A percentile compares a stretch with the other conserved stretches of the same genome.
phyloP scores from a whole-genome alignment of 2,888 invertebrate species.

The Nasonovia ribisnigri region DNA sequence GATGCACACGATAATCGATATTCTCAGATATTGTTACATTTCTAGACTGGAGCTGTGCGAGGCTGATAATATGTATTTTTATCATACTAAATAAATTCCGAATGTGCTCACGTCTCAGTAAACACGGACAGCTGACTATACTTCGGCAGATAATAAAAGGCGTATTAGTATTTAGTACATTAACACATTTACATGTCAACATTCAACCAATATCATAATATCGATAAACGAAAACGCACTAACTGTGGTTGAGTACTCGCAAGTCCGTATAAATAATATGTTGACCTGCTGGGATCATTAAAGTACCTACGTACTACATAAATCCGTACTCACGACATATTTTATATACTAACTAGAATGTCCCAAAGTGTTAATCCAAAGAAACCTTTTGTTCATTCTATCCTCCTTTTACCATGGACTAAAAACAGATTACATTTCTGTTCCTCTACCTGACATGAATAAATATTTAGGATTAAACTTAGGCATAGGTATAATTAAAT shows the following conservation, averaged over 20 bases:
- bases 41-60: not conserved
- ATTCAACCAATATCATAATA: not conserved
- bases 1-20: not conserved
- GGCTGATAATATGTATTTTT: not conserved
- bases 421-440: not conserved
- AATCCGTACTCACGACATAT: not conserved
- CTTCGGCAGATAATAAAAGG: not conserved
- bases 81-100: not conserved
- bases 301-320: not conserved
- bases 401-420: too few species aligned
- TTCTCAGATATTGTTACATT: not conserved
- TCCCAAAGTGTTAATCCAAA: not conserved
- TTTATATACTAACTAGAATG: not conserved
- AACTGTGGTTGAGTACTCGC: not conserved
- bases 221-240: not conserved
- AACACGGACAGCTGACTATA: not conserved
- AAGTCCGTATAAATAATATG: not conserved
- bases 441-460: not conserved
- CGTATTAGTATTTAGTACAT: not conserved
- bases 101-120: not conserved
- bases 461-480: not conserved
- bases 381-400: not conserved
- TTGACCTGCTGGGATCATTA: not conserved
- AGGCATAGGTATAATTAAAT: not conserved
- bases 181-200: not conserved